Evolutionary conservation across 1,140 invertebrate genomes (phyloP).

Genomic region (Drosophila oshimai): DNA sequence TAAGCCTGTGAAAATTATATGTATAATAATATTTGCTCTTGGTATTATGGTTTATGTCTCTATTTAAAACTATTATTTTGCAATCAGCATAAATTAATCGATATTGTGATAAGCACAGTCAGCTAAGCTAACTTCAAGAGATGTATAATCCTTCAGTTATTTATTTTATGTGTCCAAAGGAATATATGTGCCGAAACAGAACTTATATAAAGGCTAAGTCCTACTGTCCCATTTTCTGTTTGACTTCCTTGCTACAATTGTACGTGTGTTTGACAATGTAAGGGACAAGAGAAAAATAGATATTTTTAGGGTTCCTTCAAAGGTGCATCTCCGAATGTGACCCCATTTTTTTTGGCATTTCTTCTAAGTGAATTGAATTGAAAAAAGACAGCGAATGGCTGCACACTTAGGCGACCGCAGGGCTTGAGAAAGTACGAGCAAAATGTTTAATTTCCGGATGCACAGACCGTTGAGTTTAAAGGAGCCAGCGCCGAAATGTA

Average conservation of each 20-base stretch:
- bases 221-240: not conserved
- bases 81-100: not conserved
- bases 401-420: constrained; percentile 28
- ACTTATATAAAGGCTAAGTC: not conserved
- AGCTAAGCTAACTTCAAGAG: no score
- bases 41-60: not conserved
- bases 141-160: no score
- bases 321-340: constrained; percentile 8
- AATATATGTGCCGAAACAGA: no score
- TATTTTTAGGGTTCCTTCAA: constrained; percentile 8
- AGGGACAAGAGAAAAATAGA: constrained; percentile 10
- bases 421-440: constrained; percentile 11
- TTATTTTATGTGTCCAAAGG: not conserved
- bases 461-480: constrained; percentile 33
- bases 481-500: constrained; percentile 26
- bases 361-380: constrained; percentile 28
- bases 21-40: not conserved
- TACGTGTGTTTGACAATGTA: not conserved
- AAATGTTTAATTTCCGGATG: constrained; percentile 47
- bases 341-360: constrained; percentile 1
- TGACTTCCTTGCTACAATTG: not conserved
- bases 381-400: constrained; percentile 20
- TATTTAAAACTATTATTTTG: not conserved
- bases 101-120: no score
- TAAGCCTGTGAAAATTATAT: not conserved